Conservation (phyloP, 1,140 invertebrate species). For the Ctenoplectra terminalis region DNA sequence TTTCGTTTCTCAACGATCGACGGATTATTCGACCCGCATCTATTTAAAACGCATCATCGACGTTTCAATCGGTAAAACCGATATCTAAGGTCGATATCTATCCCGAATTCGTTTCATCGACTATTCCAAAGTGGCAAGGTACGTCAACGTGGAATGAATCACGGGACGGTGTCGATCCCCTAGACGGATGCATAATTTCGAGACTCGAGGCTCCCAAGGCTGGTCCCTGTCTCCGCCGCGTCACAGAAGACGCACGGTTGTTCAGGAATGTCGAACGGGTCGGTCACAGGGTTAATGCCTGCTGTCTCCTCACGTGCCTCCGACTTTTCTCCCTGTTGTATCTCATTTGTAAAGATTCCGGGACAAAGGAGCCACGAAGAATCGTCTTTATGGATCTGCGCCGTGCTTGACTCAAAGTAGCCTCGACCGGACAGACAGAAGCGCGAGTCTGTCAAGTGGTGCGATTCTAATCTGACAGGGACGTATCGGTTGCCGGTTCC, state of each 20-base stretch:
- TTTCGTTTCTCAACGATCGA: neutral
- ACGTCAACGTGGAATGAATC: constrained; percentile 64
- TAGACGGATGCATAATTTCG: constrained; percentile 71
- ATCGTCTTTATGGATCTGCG: constrained; percentile 75
- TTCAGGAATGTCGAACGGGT: constrained; percentile 72
- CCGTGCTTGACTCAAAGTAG: constrained; percentile 64
- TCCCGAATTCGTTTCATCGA: constrained; percentile 10
- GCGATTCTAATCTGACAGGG: constrained; percentile 81
- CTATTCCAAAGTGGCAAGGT: neutral
- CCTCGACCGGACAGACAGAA: constrained; percentile 76
- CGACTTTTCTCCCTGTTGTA: constrained; percentile 64
- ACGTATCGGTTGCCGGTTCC: constrained; percentile 74
- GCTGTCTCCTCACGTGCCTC: constrained; percentile 65
- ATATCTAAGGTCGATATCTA: constrained; percentile 29
- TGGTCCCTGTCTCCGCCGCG: neutral
- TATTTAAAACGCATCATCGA: constrained; percentile 17
- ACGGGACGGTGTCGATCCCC: constrained; percentile 25
- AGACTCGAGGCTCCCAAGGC: neutral
- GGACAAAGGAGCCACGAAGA: constrained; percentile 76
- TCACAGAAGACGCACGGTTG: constrained; percentile 43
- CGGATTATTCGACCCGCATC: constrained; percentile 5
- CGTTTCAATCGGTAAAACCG: constrained; percentile 30
- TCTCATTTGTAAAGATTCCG: constrained; percentile 81
- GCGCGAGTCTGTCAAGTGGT: constrained; percentile 80
- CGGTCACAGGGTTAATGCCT: constrained; percentile 64